Percentiles rank a stretch among this genome's conserved stretches.
Evolutionary conservation across 2,797 vertebrate species (phyloP).

Genomic region (Myioborus miniatus): DNA sequence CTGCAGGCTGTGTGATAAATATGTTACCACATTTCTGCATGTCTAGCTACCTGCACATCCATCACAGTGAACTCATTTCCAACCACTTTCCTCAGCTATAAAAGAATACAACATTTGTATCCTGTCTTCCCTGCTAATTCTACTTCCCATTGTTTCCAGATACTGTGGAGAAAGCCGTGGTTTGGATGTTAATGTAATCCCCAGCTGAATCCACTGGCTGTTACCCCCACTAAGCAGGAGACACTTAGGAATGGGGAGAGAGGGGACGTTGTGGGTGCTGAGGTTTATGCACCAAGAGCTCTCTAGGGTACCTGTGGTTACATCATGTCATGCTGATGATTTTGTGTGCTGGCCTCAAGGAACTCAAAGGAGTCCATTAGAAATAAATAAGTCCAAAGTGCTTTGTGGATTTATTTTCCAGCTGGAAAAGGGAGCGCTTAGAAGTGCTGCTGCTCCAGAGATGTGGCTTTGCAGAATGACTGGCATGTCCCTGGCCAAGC

Average conservation of each 20-base stretch:
- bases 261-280: not conserved
- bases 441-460: not conserved
- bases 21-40: not conserved
- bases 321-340: not conserved
- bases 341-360: not conserved
- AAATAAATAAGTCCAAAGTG: not conserved
- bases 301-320: not conserved
- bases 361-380: not conserved
- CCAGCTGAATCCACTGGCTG: not conserved
- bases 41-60: not conserved
- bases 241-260: not conserved
- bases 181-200: not conserved
- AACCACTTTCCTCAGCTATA: not conserved
- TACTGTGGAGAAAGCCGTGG: rapidly evolving
- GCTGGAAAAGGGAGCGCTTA: not conserved
- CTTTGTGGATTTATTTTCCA: not conserved
- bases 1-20: not conserved
- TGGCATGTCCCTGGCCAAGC: not conserved
- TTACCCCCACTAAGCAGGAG: not conserved
- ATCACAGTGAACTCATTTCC: not conserved
- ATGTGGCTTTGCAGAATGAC: not conserved
- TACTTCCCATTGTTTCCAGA: not conserved
- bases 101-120: not conserved
- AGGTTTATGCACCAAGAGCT: not conserved
- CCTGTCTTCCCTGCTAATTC: not conserved